Base-by-base conservation (phyloP, 2,113 vertebrate species). In the Nycticebus coucang region DNA sequence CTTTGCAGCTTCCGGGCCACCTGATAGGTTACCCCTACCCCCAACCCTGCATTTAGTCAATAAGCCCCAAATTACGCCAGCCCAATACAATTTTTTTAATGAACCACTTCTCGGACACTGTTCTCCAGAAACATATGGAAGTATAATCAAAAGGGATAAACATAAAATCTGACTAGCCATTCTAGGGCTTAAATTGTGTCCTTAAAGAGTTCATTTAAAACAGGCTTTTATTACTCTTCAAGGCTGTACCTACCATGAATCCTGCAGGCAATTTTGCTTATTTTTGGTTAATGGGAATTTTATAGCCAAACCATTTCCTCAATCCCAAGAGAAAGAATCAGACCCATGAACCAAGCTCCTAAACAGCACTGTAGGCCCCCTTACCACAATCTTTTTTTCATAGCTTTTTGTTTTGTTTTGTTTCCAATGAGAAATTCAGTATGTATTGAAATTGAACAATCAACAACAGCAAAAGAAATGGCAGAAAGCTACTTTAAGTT, bases 251-350 rank as follows among this genome's bases (percentile, higher is more conserved):
- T 97, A 92, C 97, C 97, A 92, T 94, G 96, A 98, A 93, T 98
- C 95, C 95, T 97, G 93, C 96, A 97, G 95, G 95, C 69, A 97
- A 96, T 97, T 97, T 90, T 98, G 96, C 96, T 98, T 98, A 97
- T 98, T 98, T 98, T 97, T 97, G 89, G 85, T 77, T 98, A 98
- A 98, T 96, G 98, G 97, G 96, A 97, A 97, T 98, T 98, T 98
- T 98, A 98, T 95, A 97, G 98, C 94, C 96, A 97, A 98, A 96
- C 97, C 92, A 98, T 98, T 98, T 99, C 98, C 95, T 96, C 92
- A 95, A 69, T 97, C 97, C 96, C 96, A 97, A 94, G 97, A 98
- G 97, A 97, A 98, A 94, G 95, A 92, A 96, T 98, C 96, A 98
- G 92, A 96, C 93, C 93, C 95, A 91, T 66, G 82, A 94, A 98